phyloP scores from a whole-genome alignment of 2,888 invertebrate genomes.

The Stramonita haemastoma region DNA sequence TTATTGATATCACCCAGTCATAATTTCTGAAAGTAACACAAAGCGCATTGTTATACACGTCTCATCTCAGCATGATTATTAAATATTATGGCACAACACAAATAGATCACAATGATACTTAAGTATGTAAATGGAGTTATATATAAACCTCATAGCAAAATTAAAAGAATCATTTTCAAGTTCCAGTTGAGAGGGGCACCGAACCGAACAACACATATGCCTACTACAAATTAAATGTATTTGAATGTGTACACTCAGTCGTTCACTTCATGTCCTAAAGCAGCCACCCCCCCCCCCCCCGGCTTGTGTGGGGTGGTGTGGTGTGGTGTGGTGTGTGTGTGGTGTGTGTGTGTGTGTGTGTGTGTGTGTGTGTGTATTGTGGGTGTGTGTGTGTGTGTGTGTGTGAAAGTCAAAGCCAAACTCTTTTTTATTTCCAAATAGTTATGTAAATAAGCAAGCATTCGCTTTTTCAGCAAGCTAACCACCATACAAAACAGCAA shows the following conservation, averaged over 20 bases:
- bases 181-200: background rate
- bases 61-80: no score
- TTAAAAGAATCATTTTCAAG: no score
- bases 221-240: background rate
- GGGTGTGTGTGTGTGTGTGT: background rate
- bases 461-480: no score
- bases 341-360: background rate
- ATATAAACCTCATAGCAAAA: no score
- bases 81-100: no score
- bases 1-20: background rate
- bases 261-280: background rate
- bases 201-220: background rate
- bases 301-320: background rate
- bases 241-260: background rate
- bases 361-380: background rate
- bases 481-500: no score
- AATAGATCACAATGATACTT: no score
- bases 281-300: no score
- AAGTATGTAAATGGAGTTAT: no score
- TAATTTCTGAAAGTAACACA: background rate
- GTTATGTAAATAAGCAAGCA: no score
- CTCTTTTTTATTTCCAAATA: no score
- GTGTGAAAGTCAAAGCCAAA: background rate
- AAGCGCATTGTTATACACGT: background rate
- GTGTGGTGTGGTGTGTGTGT: background rate